Base-by-base conservation (phyloP, 2,888 invertebrate genomes). In the Geotrupes spiniger region DNA sequence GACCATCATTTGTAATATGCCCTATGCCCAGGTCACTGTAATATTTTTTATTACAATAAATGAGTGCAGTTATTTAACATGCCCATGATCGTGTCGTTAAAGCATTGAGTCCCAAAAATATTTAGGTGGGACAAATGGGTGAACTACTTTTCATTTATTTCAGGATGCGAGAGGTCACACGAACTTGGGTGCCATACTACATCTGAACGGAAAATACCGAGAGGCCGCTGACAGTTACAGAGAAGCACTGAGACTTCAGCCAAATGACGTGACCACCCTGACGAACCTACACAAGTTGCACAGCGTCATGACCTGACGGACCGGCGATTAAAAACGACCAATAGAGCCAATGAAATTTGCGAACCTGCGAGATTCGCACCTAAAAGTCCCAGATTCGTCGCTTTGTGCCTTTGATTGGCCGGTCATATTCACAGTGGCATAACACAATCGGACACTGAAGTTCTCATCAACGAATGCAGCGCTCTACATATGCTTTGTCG, bases 111-210 rank as follows among this genome's bases (percentile, higher is more conserved):
- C n/a, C n/a, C n/a, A n/a, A n/a, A n/a, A n/a, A n/a, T n/a, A n/a
- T 4, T 21, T 21, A 21, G 6, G 21, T 21, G 21, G 21, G 21
- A 21, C 6, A 21, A 21, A 21, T 21, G 4, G 12, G 8, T 12
- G 4, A 31, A 4, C 3, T 11, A 31, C 8, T 12, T 49, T 46
- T 49, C 50, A 45, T 56, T 54, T 55, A 53, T 72, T 70, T 12
- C 64, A 92, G 85, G 91, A 93, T 66, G 88, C 94, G 0, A 84
- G 91, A 58, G 89, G 92, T 49, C 92, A 94, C 74, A 92, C 94
- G 64, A 96, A 97, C 73, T 80, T 95, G 46, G 97, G 96, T 15
- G 96, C 96, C 48, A 96, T 97, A 68, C 78, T 94, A 49, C 96
- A 97, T 75, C 79, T 94, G 57, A 92, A 95, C 70, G 92, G 92